These are phyloP conservation scores for Mimumesa dahlbomi DNA, from an alignment of 2,888 invertebrate genomes.

Conservation along the genomic window DNA sequence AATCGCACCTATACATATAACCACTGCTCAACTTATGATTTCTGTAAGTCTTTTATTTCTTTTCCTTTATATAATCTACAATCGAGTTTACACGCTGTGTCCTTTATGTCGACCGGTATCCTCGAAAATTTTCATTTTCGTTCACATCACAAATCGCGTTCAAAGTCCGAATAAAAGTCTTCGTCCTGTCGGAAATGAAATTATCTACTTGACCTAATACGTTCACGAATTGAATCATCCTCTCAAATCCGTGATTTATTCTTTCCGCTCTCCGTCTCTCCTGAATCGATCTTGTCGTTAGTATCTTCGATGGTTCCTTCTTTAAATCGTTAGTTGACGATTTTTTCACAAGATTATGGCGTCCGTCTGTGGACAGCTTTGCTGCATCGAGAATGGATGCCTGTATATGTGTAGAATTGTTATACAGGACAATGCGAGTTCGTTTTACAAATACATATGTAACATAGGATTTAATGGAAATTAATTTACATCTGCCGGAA, in stretches of 20 bases:
- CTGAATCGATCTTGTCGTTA: background rate
- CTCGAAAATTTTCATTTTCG: slow-evolving; percentile 62
- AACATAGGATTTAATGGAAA: no score
- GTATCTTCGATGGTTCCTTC: background rate
- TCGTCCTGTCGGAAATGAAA: slow-evolving; percentile 80
- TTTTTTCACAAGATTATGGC: background rate
- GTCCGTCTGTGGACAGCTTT: background rate
- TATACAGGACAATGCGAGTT: no score
- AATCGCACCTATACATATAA: no score
- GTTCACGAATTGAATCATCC: slow-evolving; percentile 81
- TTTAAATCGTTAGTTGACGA: no score
- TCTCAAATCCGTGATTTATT: slow-evolving; percentile 80
- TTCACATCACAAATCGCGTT: slow-evolving; percentile 79
- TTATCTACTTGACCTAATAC: slow-evolving; percentile 81
- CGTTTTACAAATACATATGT: no score
- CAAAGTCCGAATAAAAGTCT: slow-evolving; percentile 79
- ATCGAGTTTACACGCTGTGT: no score
- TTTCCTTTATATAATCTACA: no score
- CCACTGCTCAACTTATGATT: no score
- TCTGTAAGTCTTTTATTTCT: no score
- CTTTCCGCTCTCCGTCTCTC: slow-evolving; percentile 75
- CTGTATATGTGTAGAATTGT: no score
- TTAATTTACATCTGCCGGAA: no score
- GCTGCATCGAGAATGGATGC: background rate
- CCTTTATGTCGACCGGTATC: slow-evolving; percentile 13